Evolutionary conservation across 1,140 invertebrate species (phyloP), one percentile per base, ranked within the genome.

Genomic region (Bombyx mandarina): DNA sequence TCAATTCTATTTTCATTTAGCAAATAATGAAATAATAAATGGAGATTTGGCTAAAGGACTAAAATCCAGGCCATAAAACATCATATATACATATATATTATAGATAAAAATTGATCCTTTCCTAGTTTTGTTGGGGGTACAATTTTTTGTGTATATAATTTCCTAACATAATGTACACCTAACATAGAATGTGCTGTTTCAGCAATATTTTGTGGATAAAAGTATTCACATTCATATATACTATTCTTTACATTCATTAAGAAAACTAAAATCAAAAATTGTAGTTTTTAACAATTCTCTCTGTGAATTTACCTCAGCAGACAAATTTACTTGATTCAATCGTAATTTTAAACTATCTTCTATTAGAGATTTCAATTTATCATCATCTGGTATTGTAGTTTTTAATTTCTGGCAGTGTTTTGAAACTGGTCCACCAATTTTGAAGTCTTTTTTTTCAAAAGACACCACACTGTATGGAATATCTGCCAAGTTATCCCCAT

Each of bases 401-500:
- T 57, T 42, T 10, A 79, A 55, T 52, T 71, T 77, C 42, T 70
- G 68, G 51, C 63, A 74, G 57, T 78, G 67, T 9, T 63, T 77
- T 0, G 79, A 73, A 8, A 80, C 76, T 1, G 77, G 56, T 58
- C 81, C 77, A 9, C 79, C 84, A 57, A 86, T 77, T 62, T 80
- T 79, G 63, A 87, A 82, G 54, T 81, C 79, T 62, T 65, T 73
- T 58, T 87, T 87, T 57, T 85, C 75, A 60, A 79, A 82, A 7
- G 79, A 81, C 1, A 85, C 75, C 6, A 85, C 83, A 74, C 80
- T 85, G 47, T 85, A 86, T 2, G 80, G 82, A 44, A 87, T 62
- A 48, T 85, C 75, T 6, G 70, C 62, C 8, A 82, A 61, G 51
- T 75, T 69, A 26, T 75, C 71, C 43, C 73, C 69, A 67, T 82